Evolutionary conservation across 2,113 vertebrate species (phyloP).

Genomic region (Motacilla tschutschensis): DNA sequence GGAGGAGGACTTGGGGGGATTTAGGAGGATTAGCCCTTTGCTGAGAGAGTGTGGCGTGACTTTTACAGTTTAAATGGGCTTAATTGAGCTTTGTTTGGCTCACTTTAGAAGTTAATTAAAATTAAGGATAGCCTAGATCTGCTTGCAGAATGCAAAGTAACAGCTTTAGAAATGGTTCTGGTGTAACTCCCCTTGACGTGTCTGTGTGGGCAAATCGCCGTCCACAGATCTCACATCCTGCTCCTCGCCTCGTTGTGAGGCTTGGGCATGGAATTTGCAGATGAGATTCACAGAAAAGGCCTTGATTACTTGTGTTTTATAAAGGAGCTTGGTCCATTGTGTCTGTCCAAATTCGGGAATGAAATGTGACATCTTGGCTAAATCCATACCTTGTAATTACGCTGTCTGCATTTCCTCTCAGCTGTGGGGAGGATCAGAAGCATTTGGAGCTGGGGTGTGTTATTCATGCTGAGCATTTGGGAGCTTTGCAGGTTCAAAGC

Average conservation of each 20-base stretch:
- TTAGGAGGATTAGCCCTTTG: neutral
- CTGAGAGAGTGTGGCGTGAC: neutral
- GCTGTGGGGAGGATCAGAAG: constrained; percentile 48
- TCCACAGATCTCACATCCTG: neutral
- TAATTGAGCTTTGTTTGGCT: constrained; percentile 41
- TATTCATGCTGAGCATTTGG: constrained; percentile 24
- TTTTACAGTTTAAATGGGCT: constrained; percentile 18
- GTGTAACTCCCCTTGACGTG: neutral
- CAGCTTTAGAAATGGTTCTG: constrained; percentile 22
- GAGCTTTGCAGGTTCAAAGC: constrained; percentile 43
- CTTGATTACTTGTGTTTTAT: constrained; percentile 32
- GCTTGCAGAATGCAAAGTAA: constrained; percentile 8
- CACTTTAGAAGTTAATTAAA: constrained; percentile 39
- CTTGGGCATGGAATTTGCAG: constrained; percentile 9
- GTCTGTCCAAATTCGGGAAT: neutral
- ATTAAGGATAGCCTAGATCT: constrained; percentile 36
- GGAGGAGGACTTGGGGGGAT: neutral
- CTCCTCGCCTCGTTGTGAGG: neutral
- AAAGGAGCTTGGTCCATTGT: constrained; percentile 24
- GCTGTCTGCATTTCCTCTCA: constrained; percentile 45
- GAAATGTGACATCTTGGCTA: constrained; percentile 36
- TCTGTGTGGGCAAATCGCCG: neutral
- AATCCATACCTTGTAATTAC: constrained; percentile 49
- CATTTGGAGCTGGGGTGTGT: neutral
- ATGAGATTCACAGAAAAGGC: constrained; percentile 37